A percentile compares a stretch with the other conserved stretches of the same genome.
Evolutionary conservation across 2,888 invertebrate species (phyloP).

Genomic region (Priocnemis perturbator): DNA sequence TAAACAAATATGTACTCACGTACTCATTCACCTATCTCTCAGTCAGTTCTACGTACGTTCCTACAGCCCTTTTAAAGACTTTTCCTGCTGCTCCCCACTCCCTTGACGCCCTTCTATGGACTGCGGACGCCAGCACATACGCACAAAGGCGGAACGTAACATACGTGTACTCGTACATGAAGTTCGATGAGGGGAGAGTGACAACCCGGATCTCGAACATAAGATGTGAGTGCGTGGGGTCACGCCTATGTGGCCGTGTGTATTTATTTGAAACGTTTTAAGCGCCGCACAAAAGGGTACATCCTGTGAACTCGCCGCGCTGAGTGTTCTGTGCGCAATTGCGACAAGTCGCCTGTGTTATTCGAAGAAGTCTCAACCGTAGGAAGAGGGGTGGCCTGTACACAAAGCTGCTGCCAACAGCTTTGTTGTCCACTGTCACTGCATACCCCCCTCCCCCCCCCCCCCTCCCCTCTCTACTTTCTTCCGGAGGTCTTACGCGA

Average conservation of each 20-base stretch:
- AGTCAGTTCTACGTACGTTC: conserved; percentile 61
- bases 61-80: conserved; percentile 71
- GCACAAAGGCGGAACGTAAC: no score
- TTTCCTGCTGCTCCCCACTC: conserved; percentile 62
- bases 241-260: neutral
- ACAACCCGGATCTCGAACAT: no score
- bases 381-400: no score
- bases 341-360: conserved; percentile 1
- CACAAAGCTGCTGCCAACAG: no score
- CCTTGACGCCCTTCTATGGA: conserved; percentile 21
- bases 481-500: no score
- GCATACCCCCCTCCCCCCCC: no score
- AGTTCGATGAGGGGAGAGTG: conserved; percentile 25
- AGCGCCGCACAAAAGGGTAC: conserved; percentile 1
- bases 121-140: no score
- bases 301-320: neutral
- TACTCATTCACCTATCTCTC: conserved; percentile 73
- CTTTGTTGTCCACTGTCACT: no score
- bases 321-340: neutral
- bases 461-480: no score
- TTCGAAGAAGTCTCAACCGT: neutral
- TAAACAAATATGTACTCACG: conserved; percentile 75
- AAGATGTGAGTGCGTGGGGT: neutral
- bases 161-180: conserved; percentile 3
- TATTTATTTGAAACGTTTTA: conserved; percentile 8